A percentile compares a stretch with the other conserved stretches of the same genome.
phyloP scores from a whole-genome alignment of 2,888 invertebrate species.

The Nomada fabriciana region DNA sequence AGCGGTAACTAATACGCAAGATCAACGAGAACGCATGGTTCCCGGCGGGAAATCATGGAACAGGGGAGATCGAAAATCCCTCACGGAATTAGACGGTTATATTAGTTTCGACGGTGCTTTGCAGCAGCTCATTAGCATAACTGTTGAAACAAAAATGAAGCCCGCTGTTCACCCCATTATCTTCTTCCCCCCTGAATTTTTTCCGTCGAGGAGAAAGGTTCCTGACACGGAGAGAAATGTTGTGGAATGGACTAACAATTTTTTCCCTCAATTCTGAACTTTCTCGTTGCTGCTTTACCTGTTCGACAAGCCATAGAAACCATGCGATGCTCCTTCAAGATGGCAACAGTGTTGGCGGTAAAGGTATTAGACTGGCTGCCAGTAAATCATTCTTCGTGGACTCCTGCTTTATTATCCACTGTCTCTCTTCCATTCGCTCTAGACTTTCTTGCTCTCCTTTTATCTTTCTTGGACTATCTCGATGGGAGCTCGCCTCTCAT shows the following conservation, averaged over 20 bases:
- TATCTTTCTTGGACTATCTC: constrained; percentile 57
- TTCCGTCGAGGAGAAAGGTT: neutral
- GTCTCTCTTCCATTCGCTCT: constrained; percentile 63
- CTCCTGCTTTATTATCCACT: constrained; percentile 78
- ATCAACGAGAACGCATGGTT: constrained; percentile 32
- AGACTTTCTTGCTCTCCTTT: constrained; percentile 47
- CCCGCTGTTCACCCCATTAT: constrained; percentile 6
- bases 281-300: neutral
- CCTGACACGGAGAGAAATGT: neutral
- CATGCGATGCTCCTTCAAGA: constrained; percentile 72
- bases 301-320: constrained; percentile 30
- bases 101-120: neutral
- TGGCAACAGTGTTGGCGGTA: constrained; percentile 82
- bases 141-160: constrained; percentile 9
- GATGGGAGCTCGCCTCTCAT: constrained; percentile 25
- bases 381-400: constrained; percentile 81
- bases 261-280: neutral
- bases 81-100: constrained; percentile 43
- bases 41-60: neutral
- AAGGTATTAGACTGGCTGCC: constrained; percentile 80
- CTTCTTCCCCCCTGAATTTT: neutral
- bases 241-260: constrained; percentile 3
- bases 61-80: constrained; percentile 24
- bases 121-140: constrained; percentile 75
- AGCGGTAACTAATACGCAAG: constrained; percentile 21